Percentiles rank a stretch among this genome's conserved stretches.
These are phyloP conservation scores for Tryphoninae sp. DNA, from an alignment of 2,888 invertebrate species.

Conservation along the genomic window DNA sequence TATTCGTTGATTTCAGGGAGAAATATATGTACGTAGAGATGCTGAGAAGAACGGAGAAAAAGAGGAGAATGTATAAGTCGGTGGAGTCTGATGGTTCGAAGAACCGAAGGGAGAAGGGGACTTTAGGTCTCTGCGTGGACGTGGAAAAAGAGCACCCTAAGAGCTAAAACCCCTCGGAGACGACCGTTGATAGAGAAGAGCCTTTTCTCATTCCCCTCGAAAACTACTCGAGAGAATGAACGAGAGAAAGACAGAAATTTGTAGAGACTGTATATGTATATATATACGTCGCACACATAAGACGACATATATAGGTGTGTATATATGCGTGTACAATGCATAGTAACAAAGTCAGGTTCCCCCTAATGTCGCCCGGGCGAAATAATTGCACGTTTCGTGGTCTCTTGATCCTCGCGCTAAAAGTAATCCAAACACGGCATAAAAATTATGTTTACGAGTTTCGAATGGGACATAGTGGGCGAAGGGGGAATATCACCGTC, in stretches of 20 bases:
- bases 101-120: not conserved
- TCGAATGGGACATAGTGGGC: conserved; percentile 72
- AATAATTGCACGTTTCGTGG: conserved; percentile 80
- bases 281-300: too few relatives aligned
- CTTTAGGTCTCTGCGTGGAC: conserved; percentile 17
- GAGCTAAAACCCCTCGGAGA: conserved; percentile 48
- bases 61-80: not conserved
- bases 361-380: conserved; percentile 63
- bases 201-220: conserved; percentile 45
- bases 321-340: conserved; percentile 4
- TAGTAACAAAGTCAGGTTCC: conserved; percentile 45
- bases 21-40: not conserved
- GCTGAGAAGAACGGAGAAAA: not conserved
- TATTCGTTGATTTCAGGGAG: too few relatives aligned
- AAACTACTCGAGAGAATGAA: conserved; percentile 50
- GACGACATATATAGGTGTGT: conserved; percentile 30
- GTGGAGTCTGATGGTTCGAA: conserved; percentile 17
- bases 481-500: conserved; percentile 44
- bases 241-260: conserved; percentile 22
- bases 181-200: conserved; percentile 20
- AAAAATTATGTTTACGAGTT: conserved; percentile 81
- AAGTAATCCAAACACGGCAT: conserved; percentile 80
- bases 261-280: conserved; percentile 11
- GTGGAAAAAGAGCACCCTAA: conserved; percentile 50
- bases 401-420: conserved; percentile 77